A percentile compares a stretch with the other conserved stretches of the same genome.
Evolutionary conservation across 2,888 invertebrate species (phyloP).

Genomic region (Neoitamus cyanurus): DNA sequence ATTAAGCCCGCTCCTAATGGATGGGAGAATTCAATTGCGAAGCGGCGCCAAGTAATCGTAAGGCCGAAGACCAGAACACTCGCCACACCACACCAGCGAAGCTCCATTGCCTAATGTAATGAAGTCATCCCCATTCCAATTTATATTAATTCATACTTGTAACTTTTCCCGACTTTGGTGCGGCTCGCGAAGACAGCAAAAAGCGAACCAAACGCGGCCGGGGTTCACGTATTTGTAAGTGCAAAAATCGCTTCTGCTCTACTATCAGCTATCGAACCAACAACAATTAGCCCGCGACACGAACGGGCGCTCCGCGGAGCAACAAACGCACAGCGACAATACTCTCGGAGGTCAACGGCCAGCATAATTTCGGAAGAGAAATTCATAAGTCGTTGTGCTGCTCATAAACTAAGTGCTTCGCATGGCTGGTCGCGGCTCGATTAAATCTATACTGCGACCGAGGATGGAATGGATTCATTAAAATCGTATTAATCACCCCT

Average conservation of each 20-base stretch:
- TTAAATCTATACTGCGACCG: neutral
- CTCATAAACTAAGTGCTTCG: constrained; percentile 14
- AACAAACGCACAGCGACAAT: neutral
- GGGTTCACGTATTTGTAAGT: neutral
- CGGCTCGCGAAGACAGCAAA: neutral
- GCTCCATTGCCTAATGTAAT: neutral
- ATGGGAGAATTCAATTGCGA: neutral
- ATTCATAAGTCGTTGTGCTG: constrained; percentile 17
- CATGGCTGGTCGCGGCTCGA: constrained; percentile 11
- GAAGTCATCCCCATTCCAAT: neutral
- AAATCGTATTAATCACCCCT: constrained; percentile 1
- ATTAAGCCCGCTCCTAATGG: neutral
- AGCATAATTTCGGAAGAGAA: constrained; percentile 44
- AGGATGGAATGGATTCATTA: neutral
- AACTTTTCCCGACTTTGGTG: neutral
- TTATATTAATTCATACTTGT: constrained; percentile 7
- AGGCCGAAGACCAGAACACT: neutral
- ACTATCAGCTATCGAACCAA: constrained; percentile 31
- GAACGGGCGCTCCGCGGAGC: neutral
- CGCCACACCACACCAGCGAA: neutral
- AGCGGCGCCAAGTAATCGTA: neutral
- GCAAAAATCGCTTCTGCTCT: neutral
- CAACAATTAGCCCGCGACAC: neutral
- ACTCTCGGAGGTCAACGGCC: constrained; percentile 16
- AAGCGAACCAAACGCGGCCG: neutral